Percentiles rank a stretch among this genome's conserved stretches.
phyloP scores from a whole-genome alignment of 1,140 invertebrate genomes.

The Eurosta solidaginis region DNA sequence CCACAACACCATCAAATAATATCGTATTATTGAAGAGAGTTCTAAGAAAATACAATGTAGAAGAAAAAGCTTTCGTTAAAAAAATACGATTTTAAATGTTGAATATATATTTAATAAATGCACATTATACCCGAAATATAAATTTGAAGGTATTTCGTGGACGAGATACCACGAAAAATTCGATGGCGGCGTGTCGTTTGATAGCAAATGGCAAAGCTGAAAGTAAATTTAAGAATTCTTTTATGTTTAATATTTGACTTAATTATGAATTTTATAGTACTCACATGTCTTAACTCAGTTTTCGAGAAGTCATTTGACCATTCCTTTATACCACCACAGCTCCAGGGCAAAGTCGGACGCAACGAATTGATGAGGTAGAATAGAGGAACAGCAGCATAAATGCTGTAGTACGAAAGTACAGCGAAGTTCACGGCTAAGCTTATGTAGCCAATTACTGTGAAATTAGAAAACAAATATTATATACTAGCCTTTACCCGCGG shows the following conservation, averaged over 20 bases:
- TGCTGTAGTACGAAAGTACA: slow-evolving; percentile 42
- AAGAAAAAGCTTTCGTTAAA: no score
- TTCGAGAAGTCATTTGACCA: slow-evolving; percentile 9
- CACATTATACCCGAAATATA: slow-evolving; percentile 47
- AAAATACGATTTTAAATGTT: no score
- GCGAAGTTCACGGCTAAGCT: slow-evolving; percentile 42
- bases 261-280: background rate
- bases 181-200: background rate
- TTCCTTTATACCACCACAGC: slow-evolving; percentile 41
- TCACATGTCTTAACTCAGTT: background rate
- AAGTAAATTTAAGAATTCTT: background rate
- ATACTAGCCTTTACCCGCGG: no score
- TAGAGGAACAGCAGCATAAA: slow-evolving; percentile 47
- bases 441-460: slow-evolving; percentile 52
- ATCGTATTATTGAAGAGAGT: background rate
- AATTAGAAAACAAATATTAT: no score
- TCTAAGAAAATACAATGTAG: background rate
- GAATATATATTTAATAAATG: no score
- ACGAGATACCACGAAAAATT: background rate
- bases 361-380: slow-evolving; percentile 45
- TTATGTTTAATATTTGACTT: no score
- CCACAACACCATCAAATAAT: background rate
- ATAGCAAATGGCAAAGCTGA: slow-evolving; percentile 8
- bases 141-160: slow-evolving; percentile 43
- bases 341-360: slow-evolving; percentile 50